phyloP scores from a whole-genome alignment of 2,113 vertebrate genomes.

The Ammospiza nelsoni region DNA sequence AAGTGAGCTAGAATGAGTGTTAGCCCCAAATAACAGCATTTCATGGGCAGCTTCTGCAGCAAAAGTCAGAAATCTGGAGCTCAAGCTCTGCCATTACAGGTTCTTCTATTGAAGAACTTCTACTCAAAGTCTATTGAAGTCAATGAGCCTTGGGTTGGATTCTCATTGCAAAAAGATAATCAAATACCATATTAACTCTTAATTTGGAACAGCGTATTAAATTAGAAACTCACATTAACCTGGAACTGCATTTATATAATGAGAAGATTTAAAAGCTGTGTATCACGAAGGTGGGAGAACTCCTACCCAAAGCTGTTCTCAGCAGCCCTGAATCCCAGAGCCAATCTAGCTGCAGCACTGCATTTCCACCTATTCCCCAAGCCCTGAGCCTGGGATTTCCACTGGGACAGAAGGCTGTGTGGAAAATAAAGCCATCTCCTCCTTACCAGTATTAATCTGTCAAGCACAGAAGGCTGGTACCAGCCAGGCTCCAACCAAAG shows the following conservation, averaged over 20 bases:
- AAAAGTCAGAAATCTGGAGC: not conserved
- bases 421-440: slow-evolving; percentile 8
- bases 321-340: not conserved
- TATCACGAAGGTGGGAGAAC: not conserved
- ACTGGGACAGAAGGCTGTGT: not conserved
- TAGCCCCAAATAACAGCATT: not conserved
- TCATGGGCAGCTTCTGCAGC: not conserved
- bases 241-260: slow-evolving; percentile 58
- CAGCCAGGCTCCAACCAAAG: not conserved
- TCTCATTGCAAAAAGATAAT: slow-evolving; percentile 58
- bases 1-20: not conserved
- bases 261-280: slow-evolving; percentile 32
- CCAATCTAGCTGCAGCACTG: not conserved
- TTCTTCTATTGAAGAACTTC: not conserved
- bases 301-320: not conserved
- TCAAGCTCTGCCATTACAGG: not conserved
- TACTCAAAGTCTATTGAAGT: slow-evolving; percentile 36
- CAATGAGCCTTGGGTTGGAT: slow-evolving; percentile 57
- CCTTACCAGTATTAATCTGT: not conserved
- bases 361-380: not conserved
- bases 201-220: slow-evolving; percentile 37
- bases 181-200: slow-evolving; percentile 58
- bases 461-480: not conserved
- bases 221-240: slow-evolving; percentile 63
- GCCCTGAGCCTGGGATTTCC: not conserved